A percentile compares a stretch with the other conserved stretches of the same genome.
Evolutionary conservation across 2,113 vertebrate species (phyloP).

Genomic region (Cottus gobio): DNA sequence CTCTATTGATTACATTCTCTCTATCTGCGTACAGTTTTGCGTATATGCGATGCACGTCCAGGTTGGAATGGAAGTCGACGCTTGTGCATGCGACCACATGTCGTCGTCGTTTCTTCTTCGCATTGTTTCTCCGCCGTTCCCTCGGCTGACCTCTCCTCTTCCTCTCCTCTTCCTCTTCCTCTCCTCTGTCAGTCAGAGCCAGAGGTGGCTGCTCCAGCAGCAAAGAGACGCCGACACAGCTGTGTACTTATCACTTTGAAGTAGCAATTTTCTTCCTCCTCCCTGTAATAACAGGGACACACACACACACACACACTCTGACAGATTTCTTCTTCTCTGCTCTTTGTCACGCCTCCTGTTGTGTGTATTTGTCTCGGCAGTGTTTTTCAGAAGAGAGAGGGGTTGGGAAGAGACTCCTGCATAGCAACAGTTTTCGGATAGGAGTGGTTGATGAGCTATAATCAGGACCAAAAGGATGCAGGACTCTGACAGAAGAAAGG

Average conservation of each 20-base stretch:
- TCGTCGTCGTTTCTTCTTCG: not conserved
- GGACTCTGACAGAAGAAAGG: not conserved
- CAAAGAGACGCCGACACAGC: constrained; percentile 14
- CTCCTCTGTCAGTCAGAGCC: constrained; percentile 14
- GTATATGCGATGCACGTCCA: not conserved
- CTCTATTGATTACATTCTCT: not conserved
- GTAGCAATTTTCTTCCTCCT: constrained; percentile 48
- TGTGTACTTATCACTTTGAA: constrained; percentile 49
- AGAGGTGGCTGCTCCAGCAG: constrained; percentile 20
- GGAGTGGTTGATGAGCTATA: not conserved
- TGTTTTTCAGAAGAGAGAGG: constrained; percentile 1
- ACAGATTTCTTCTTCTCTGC: constrained; percentile 21
- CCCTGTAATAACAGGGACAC: constrained; percentile 47
- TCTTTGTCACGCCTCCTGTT: constrained; percentile 24
- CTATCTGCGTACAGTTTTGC: not conserved
- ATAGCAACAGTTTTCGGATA: constrained; percentile 55
- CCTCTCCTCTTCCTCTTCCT: not conserved
- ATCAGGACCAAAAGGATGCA: constrained; percentile 1
- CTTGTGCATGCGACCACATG: not conserved
- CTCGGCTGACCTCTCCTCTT: constrained; percentile 15
- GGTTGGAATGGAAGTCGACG: not conserved
- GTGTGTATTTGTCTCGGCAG: constrained; percentile 30
- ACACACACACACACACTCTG: not conserved
- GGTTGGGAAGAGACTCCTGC: constrained; percentile 36
- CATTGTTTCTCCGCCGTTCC: not conserved